Evolutionary conservation across 2,888 invertebrate genomes (phyloP).

Genomic region (Adelognathus sp.): DNA sequence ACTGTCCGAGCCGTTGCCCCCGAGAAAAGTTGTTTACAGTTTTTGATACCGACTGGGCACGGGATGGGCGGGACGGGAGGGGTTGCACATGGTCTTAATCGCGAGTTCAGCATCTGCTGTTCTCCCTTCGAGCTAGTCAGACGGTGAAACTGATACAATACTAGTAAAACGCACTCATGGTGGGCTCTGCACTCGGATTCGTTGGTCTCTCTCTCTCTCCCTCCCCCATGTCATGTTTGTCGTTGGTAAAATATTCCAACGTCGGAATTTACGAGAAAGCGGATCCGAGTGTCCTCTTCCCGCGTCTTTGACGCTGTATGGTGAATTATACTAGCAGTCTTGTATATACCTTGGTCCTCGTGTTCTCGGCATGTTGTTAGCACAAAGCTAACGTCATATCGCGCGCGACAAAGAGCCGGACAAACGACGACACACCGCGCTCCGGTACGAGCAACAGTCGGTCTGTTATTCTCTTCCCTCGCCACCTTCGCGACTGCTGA

Average conservation of each 20-base stretch:
- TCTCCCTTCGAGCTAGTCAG: not conserved
- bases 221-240: not conserved
- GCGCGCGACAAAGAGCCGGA: constrained; percentile 66
- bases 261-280: constrained; percentile 40
- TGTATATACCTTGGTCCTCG: constrained; percentile 62
- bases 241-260: constrained; percentile 16
- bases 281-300: not conserved
- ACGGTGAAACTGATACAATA: not conserved
- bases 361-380: constrained; percentile 65
- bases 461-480: constrained; percentile 44
- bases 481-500: constrained; percentile 45
- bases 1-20: too few species aligned
- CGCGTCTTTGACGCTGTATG: constrained; percentile 18
- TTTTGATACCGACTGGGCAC: too few species aligned
- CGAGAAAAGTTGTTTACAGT: too few species aligned
- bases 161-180: constrained; percentile 1
- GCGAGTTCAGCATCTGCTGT: not conserved
- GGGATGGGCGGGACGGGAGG: not conserved
- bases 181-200: constrained; percentile 11
- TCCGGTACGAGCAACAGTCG: constrained; percentile 48
- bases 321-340: constrained; percentile 39
- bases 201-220: not conserved
- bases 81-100: not conserved
- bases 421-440: constrained; percentile 69
- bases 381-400: constrained; percentile 70